phyloP scores from a whole-genome alignment of 2,797 vertebrate genomes.

The Synaphobranchus kaupii region DNA sequence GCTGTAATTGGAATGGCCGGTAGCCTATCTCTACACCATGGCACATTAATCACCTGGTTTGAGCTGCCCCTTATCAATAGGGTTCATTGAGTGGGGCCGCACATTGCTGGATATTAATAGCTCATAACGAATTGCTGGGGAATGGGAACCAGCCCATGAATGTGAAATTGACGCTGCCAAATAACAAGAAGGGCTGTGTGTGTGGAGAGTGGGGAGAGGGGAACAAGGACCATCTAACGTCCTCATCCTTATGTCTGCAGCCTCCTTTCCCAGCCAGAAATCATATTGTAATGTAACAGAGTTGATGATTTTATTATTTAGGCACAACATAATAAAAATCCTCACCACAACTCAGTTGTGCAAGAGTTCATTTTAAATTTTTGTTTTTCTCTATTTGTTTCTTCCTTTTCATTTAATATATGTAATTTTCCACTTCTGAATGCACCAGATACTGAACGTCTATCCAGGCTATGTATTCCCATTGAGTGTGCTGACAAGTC shows the following conservation, averaged over 20 bases:
- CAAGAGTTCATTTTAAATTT: background rate
- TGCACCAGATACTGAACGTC: too few species aligned
- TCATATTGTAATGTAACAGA: background rate
- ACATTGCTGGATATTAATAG: slow-evolving; percentile 40
- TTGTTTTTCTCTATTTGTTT: too few species aligned
- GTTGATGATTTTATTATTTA: background rate
- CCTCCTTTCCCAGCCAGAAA: background rate
- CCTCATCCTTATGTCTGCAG: background rate
- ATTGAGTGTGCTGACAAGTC: too few species aligned
- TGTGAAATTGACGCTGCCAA: background rate
- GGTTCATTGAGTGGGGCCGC: slow-evolving; percentile 42
- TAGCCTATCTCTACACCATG: background rate
- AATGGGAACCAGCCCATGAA: background rate
- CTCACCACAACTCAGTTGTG: background rate
- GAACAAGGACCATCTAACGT: background rate
- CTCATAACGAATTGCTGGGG: slow-evolving; percentile 21
- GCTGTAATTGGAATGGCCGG: background rate
- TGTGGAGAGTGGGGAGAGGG: background rate
- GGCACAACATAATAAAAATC: background rate
- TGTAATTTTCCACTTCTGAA: too few species aligned
- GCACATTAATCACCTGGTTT: slow-evolving; percentile 35
- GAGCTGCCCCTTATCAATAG: slow-evolving; percentile 41
- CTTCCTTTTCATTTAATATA: too few species aligned
- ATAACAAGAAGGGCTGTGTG: slow-evolving; percentile 21
- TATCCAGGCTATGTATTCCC: too few species aligned